Evolutionary conservation across 2,797 vertebrate species (phyloP), one percentile per base, ranked within the genome.

Genomic region (Sciaenops ocellatus): DNA sequence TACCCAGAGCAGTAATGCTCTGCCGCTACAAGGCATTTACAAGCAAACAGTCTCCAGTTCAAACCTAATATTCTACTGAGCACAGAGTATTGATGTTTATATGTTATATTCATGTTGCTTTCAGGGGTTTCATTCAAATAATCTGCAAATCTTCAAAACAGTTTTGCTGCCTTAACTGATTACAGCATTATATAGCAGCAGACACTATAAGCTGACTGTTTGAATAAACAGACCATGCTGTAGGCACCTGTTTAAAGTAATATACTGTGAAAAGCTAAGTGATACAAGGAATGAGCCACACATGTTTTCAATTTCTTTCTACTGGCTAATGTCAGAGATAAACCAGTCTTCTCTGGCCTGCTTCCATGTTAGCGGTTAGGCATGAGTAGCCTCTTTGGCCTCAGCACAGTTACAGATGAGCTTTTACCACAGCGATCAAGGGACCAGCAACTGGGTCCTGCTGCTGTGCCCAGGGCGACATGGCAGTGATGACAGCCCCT

Each of bases 291-390:
- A 15, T 73, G 54, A 78, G 62, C 28, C 56, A 46, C 62, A 56
- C 50, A 76, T 78, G 61, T 87, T 86, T 81, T 47, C 70, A 76
- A 72, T 55, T 80, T 61, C 3, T 66, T 79, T 82, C 66, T 68
- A 44, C 69, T 51, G 12, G 63, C 41, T 76, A 28, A 60, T 73
- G 28, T 76, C 22, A 68, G 38, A 63, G 55, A 66, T 41, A 73
- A 65, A 78, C 18, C 62, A 34, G 64, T 83, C 72, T 69, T 80
- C 64, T 71, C 80, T 93, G 90, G 84, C 89, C 85, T 89, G 81
- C 62, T 88, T 94, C 80, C 71, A 63, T 88, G 73, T 86, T 77
- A 84, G 85, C 74, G 57, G 73, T 89, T 83, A 87, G 73, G 76
- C 83, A 78, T 72, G 74, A 84, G 68, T 56, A 57, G 66, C 81